Base-by-base conservation (phyloP, 2,888 invertebrate species). In the Andrena hattorfiana region DNA sequence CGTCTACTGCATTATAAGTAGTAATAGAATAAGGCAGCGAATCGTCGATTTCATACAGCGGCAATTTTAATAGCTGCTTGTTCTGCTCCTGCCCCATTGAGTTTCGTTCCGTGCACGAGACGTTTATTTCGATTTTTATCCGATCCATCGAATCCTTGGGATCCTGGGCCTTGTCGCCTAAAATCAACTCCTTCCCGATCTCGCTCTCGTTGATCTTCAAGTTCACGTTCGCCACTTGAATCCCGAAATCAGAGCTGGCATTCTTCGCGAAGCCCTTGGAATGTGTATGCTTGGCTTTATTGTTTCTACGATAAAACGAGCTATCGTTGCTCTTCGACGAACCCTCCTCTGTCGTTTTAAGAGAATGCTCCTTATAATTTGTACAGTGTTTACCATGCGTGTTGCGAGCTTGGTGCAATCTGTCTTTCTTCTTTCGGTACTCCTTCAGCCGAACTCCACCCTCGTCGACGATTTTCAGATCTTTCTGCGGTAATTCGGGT, bases 111-210 rank as follows among this genome's bases (percentile, higher is more conserved):
- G 90, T 87, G n/a, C 92, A 89, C 6, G 93, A 94, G 2, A 94
- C 89, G 48, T 94, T 94, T 28, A 93, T 94, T 64, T 94, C 93
- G 3, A 94, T 93, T 76, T 93, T 93, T 20, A 93, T 92, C 0
- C 90, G 92, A 16, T 93, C 93, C 5, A 90, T 69, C 0, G 85
- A 68, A 16, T 91, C 89, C 30, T 85, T 88, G 0, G 26, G 76
- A 8, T 77, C 85, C 56, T 81, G 77, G 13, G 72, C 71, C 4
- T 89, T 86, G 2, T 87, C 85, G n/a, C 81, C 83, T 2, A 82
- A 68, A n/a, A 83, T 73, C 16, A 83, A 48, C 4, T 86, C 80
- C 28, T 87, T 86, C 0, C 82, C 81, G 6, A 81, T 59, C 20
- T 90, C 86, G 8, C 84, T 80, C 26, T 92, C 91, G 10, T 91